Evolutionary conservation across 2,113 vertebrate genomes (phyloP), one percentile per base, ranked within the genome.

Genomic region (Cyanistes caeruleus): DNA sequence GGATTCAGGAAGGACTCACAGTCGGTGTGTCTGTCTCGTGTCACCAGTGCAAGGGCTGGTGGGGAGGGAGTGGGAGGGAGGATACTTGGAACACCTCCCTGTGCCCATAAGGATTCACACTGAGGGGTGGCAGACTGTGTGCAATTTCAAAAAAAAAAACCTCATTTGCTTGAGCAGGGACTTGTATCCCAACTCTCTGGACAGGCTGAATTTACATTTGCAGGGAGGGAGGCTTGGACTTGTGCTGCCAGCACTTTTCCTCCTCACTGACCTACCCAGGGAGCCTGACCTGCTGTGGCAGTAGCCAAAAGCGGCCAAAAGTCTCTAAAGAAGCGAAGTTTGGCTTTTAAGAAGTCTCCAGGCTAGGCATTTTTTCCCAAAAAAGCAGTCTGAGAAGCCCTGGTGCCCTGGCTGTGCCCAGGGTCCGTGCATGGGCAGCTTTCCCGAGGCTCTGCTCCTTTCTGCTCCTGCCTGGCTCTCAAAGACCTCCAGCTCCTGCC

Each of bases 1-100:
- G 68, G 82, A 76, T 21, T 24, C 37, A 58, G 68, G 51, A 94
- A 86, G 80, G 86, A 27, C 53, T 52, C 72, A 7, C 63, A 85
- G 79, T 44, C 4, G 0, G 16, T 35, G 44, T 69, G 62, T 65
- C 86, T 89, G 80, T 51, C 84, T 94, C 1, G 64, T 92, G 80
- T 95, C 87, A 84, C 41, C 76, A 46, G 76, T 73, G 83, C 89
- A 80, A 87, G 64, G 63, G 93, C 68, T 90, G 83, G 37, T 59
- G 64, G 68, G 33, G 68, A 74, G 39, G 55, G 68, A 89, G 84
- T 78, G 52, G 63, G 84, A 4, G 52, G 53, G 64, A 95, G 78
- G 64, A 79, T 19, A 43, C 37, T 92, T 60, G 75, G 70, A 91
- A 84, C 74, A 39, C 64, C 74, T 93, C 85, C 58, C 43, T 2